Base-by-base conservation (phyloP, 2,888 invertebrate genomes). In the Hyppa rectilinea region DNA sequence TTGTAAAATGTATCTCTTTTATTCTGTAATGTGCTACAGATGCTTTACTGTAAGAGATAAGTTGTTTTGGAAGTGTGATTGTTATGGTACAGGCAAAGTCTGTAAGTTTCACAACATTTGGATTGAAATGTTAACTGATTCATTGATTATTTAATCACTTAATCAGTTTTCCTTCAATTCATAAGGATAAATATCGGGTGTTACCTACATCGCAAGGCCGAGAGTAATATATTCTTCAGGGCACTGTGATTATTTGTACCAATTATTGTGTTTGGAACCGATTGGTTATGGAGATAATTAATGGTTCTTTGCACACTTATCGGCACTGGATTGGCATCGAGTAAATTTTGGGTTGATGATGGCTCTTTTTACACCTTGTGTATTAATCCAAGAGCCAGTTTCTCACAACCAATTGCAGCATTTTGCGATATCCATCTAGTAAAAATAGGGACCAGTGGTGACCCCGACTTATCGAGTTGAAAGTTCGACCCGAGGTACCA, bases 21-120 rank as follows among this genome's bases (percentile, higher is more conserved):
- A 47, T 65, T 73, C 58, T 68, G 63, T 81, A 71, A 60, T 78
- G 81, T 81, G 83, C 82, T 83, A 80, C 78, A 75, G 82, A 83
- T 75, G 68, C 78, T 77, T 82, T 74, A 74, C 69, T 80, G 50
- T 79, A 73, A 75, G 71, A 45, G 34, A 82, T 84, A 85, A 78
- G 61, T 79, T 70, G 58, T 78, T 56, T 62, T 75, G 63, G 74
- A 79, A 75, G 71, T 84, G 81, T 82, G 82, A 14, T 45, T 82
- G 81, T 83, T 85, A 82, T 53, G 68, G 50, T 55, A 53, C 23
- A 2, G 36, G 69, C 62, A 77, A 68, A 60, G 62, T 75, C 45
- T 1, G 62, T 47, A 63, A 38, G 38, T 38, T 59, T 31, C 31
- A 34, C 12, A 17, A 29, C n/a, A n/a, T n/a, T n/a, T n/a, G n/a